Evolutionary conservation across 2,113 vertebrate species (phyloP), one percentile per base, ranked within the genome.

Genomic region (Tychaedon coryphoeus): DNA sequence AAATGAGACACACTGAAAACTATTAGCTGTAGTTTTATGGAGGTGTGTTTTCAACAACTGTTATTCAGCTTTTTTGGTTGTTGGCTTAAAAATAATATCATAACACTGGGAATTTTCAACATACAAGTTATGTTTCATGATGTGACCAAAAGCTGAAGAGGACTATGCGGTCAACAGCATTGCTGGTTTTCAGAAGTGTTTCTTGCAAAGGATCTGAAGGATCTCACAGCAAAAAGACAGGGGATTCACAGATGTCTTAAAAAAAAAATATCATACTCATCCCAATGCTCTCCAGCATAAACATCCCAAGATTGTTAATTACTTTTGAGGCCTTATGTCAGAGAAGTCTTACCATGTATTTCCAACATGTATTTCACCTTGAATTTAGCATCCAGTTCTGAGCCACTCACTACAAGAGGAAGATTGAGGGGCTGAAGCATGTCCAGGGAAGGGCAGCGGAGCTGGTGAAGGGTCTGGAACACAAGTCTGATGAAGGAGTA

Each of bases 101-200:
- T 24, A 53, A 43, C 1, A 2, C 7, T 14, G 5, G 13, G 12
- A 23, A 57, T 57, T 90, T 85, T 85, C 31, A 88, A 60, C 28
- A 71, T 8, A 18, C 7, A 50, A 62, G 51, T 47, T 61, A 71
- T 0, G 0, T 65, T 85, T 42, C 57, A 29, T 1, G 0, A 71
- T 12, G 13, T 14, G 43, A 87, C 17, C 0, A 0, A 75, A 40
- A 36, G 40, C 74, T 48, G 53, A 85, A 85, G 24, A 81, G 10
- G 26, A 66, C 17, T 40, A 56, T 0, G 0, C 14, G 24, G 15
- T 28, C 67, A 69, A 60, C 1, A 57, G 8, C 9, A 67, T 3
- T 87, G 19, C 38, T 70, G 19, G 0, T 26, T 71, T 92, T 78
- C 9, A 87, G 14, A 90, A 31, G 7, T 40, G 15, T 20, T 80